Evolutionary conservation across 1,140 invertebrate species (phyloP).

Genomic region (Dendrolimus punctatus): DNA sequence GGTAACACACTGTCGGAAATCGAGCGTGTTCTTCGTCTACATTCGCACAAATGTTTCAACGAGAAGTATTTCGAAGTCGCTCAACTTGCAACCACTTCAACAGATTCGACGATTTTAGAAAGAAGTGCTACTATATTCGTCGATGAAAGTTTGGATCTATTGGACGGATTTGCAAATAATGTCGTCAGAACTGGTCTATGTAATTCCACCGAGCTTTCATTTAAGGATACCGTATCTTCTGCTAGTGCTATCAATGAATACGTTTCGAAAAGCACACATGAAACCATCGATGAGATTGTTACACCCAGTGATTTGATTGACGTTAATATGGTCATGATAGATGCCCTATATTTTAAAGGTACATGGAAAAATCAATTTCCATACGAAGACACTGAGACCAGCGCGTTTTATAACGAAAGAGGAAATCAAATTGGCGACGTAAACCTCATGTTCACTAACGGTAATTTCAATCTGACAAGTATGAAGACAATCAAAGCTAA

Average conservation of each 20-base stretch:
- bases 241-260: conserved; percentile 37
- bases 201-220: conserved; percentile 23
- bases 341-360: conserved; percentile 84
- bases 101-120: conserved; percentile 20
- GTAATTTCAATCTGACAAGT: conserved; percentile 34
- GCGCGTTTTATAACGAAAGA: conserved; percentile 58
- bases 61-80: conserved; percentile 35
- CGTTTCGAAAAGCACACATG: conserved; percentile 33
- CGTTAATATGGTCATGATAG: conserved; percentile 76
- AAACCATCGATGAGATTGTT: conserved; percentile 37
- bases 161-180: conserved; percentile 17
- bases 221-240: conserved; percentile 18
- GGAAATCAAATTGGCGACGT: conserved; percentile 53
- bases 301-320: conserved; percentile 52
- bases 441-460: conserved; percentile 55
- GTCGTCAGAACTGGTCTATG: conserved; percentile 20
- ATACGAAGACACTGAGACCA: conserved; percentile 59
- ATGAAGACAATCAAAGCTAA: conserved; percentile 64
- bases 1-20: conserved; percentile 54
- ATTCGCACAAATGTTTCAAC: conserved; percentile 47
- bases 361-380: conserved; percentile 78
- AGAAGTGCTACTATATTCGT: conserved; percentile 33
- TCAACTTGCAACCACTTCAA: conserved; percentile 4
- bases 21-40: conserved; percentile 39
- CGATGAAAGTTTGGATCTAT: conserved; percentile 19